These are phyloP conservation scores for Rhynchopsitta pachyrhyncha DNA, from an alignment of 2,113 vertebrate species.

Conservation along the genomic window DNA sequence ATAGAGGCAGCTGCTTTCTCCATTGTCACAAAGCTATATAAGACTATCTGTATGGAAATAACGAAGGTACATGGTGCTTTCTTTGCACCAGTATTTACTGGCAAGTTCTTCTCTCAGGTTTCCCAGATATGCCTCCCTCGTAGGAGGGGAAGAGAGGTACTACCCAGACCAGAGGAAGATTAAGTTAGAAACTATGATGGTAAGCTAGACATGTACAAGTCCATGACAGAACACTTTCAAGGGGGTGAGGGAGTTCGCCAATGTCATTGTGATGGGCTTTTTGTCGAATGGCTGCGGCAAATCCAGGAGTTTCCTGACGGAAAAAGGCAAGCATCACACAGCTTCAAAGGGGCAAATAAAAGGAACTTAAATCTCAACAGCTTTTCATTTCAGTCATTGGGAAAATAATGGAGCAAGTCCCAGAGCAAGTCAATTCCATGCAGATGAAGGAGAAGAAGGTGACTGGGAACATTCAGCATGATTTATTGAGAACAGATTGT, in stretches of 20 bases:
- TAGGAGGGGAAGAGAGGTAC: background rate
- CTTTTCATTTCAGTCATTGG: background rate
- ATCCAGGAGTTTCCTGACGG: background rate
- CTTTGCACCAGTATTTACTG: background rate
- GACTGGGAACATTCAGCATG: background rate
- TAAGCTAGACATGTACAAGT: background rate
- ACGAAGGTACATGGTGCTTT: background rate
- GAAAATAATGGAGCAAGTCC: background rate
- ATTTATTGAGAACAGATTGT: background rate
- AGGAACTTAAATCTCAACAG: background rate
- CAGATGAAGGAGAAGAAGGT: rapidly evolving
- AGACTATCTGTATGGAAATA: background rate
- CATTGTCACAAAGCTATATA: background rate
- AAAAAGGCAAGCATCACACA: background rate
- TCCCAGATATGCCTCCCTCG: background rate
- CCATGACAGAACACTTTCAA: background rate
- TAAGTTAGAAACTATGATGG: background rate
- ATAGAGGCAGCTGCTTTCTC: background rate
- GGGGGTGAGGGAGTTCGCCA: background rate
- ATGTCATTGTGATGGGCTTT: background rate
- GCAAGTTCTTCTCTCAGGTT: background rate
- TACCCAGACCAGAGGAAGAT: background rate
- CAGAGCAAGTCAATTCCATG: background rate
- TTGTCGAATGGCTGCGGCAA: background rate
- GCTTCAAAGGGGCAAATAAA: background rate